Base-by-base conservation (phyloP, 1,140 invertebrate species). In the Rhopalosiphum padi region DNA sequence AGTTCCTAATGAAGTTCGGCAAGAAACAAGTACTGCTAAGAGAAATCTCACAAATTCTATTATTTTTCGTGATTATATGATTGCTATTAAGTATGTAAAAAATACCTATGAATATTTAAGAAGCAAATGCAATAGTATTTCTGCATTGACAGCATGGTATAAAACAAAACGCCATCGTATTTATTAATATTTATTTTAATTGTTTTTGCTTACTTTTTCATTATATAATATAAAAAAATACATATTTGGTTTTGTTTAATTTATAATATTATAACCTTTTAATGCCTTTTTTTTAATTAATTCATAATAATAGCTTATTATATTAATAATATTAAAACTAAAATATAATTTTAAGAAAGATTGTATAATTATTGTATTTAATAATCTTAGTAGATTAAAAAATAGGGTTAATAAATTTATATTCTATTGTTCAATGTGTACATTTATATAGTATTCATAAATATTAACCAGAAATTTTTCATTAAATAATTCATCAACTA, bases 1-100 rank as follows among this genome's bases (percentile, higher is more conserved):
- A 35, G 35, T 82, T 2, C 90, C 90, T 46, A 48, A 91, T 1
- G 60, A 82, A 18, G 25, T 91, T n/a, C 53, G 68, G 1, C 37
- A 91, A 35, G 90, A 91, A 82, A 23, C 25, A 2, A 82, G 60
- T 21, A n/a, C 21, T 77, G 60, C 55, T 46, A 43, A 46, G 1
- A 82, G 60, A n/a, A 43, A 77, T 46, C 41, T 91, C 2, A 46
- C n/a, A 82, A 91, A 91, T 11, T 91, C 90, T 82, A 46, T 91
- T 8, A 91, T 91, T 82, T 91, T 91, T 48, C 11, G 90, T n/a
- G 90, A 91, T 48, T 91, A 91, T 48, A 82, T 91, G 60, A 91
- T 91, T 18, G 15, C 41, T 48, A 91, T 82, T 82, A 46, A 91
- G 23, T 91, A 91, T 82, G 0, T 91, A 35, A 8, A 21, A 35